A percentile compares a stretch with the other conserved stretches of the same genome.
Evolutionary conservation across 2,113 vertebrate genomes (phyloP).

Genomic region (Macquaria ambigua): DNA sequence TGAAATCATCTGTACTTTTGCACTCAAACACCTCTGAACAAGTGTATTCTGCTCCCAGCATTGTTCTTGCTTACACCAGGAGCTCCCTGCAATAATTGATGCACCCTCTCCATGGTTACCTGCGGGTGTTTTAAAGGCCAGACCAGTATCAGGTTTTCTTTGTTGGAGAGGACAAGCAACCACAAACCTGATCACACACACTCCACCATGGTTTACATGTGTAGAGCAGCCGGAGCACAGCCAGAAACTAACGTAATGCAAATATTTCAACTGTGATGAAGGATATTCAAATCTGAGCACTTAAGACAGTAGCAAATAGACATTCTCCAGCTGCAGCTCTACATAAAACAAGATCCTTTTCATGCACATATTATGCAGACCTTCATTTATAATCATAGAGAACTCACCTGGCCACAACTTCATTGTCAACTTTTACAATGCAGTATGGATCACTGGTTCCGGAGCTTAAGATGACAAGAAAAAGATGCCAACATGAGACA

Average conservation of each 20-base stretch:
- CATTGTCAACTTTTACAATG: constrained; percentile 92
- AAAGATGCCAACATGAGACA: constrained; percentile 17
- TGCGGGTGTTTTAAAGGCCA: constrained; percentile 82
- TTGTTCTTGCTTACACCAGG: constrained; percentile 56
- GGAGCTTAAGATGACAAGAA: constrained; percentile 79
- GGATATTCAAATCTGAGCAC: neutral
- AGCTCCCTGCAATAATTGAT: constrained; percentile 82
- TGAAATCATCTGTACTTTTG: neutral
- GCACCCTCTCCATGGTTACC: constrained; percentile 85
- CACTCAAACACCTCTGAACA: constrained; percentile 32
- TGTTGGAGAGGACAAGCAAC: constrained; percentile 54
- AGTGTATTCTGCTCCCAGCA: constrained; percentile 35
- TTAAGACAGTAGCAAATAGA: neutral
- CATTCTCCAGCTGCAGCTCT: neutral
- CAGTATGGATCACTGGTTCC: constrained; percentile 95
- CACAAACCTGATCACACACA: constrained; percentile 59
- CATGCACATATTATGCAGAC: neutral
- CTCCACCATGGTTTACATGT: constrained; percentile 46
- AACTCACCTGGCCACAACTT: constrained; percentile 93
- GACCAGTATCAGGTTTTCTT: constrained; percentile 81
- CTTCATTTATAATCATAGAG: neutral
- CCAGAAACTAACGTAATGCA: constrained; percentile 11
- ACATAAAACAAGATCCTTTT: neutral
- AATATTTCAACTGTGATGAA: constrained; percentile 12
- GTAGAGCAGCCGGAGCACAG: constrained; percentile 20